These are phyloP conservation scores for Zosterops hypoxanthus DNA, from an alignment of 2,113 vertebrate genomes.

Conservation along the genomic window DNA sequence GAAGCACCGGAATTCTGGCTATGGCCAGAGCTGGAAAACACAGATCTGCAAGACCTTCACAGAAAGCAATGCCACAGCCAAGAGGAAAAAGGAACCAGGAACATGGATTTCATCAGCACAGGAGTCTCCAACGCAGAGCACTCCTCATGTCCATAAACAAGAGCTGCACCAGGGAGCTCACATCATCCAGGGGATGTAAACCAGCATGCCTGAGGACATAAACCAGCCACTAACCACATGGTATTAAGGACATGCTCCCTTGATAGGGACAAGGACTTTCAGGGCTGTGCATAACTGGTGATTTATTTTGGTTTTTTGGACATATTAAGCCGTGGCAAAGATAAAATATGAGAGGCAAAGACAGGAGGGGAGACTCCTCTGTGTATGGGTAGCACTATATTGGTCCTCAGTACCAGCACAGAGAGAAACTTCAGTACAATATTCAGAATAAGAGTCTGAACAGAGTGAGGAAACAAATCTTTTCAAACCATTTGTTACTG, in stretches of 20 bases:
- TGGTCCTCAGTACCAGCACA: neutral
- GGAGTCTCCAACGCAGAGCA: neutral
- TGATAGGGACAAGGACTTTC: neutral
- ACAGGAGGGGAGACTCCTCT: neutral
- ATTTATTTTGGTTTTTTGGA: neutral
- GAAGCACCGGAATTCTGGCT: neutral
- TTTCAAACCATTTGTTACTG: neutral
- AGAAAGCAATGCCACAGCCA: neutral
- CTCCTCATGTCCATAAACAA: neutral
- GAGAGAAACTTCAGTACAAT: neutral
- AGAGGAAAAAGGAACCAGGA: neutral
- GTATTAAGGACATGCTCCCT: neutral
- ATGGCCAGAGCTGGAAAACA: neutral
- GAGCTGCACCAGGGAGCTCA: neutral
- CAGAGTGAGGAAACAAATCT: neutral
- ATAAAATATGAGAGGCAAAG: accelerated
- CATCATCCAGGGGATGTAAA: neutral
- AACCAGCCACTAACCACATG: neutral
- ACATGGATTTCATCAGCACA: neutral
- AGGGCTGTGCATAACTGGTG: neutral
- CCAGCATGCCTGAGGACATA: neutral
- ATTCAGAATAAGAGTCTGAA: neutral
- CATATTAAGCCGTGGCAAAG: neutral
- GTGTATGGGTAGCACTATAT: accelerated
- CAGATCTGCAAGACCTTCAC: neutral